Evolutionary conservation across 2,113 vertebrate genomes (phyloP), one percentile per base, ranked within the genome.

Genomic region (Alosa alosa): DNA sequence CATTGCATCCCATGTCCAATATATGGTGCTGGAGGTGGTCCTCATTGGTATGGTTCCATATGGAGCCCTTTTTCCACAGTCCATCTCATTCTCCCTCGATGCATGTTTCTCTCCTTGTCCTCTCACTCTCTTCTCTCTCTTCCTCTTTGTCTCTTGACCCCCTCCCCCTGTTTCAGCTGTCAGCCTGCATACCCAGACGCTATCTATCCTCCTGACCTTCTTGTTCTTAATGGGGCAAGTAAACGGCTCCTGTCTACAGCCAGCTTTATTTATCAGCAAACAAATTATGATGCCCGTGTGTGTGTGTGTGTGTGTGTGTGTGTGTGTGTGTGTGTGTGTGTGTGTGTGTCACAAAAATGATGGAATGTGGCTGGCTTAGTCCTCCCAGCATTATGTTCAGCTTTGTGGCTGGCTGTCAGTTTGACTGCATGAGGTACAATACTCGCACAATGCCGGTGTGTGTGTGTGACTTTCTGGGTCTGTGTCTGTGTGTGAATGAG

Each of bases 141-240:
- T 44, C 50, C 31, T 49, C 57, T 64, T 6, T n/a, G 15, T 81
- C 36, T 85, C 84, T 85, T 57, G 4, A 50, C 88, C 82, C 81
- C 84, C 83, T 83, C 47, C 31, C 57, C 84, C n/a, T 85, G 86
- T 83, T 82, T 81, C 0, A 44, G 82, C 91, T 88, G 90, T 93
- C 92, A 91, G 82, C 86, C 82, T 85, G 25, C 55, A 83, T 84
- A 72, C 83, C 13, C 45, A 88, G 88, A 89, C 47, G 85, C 89
- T 81, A 91, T 93, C 87, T 86, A 78, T 94, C 90, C 88, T 84
- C 78, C 75, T 91, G 93, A 94, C 93, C 93, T 94, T 94, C 93
- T 93, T 87, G 17, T 91, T 91, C 88, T 86, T 94, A 94, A 94
- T 94, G 92, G 92, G 92, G 92, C 92, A 92, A 91, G 88, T 91